phyloP scores from a whole-genome alignment of 2,797 vertebrate species.

The Anabas testudineus region DNA sequence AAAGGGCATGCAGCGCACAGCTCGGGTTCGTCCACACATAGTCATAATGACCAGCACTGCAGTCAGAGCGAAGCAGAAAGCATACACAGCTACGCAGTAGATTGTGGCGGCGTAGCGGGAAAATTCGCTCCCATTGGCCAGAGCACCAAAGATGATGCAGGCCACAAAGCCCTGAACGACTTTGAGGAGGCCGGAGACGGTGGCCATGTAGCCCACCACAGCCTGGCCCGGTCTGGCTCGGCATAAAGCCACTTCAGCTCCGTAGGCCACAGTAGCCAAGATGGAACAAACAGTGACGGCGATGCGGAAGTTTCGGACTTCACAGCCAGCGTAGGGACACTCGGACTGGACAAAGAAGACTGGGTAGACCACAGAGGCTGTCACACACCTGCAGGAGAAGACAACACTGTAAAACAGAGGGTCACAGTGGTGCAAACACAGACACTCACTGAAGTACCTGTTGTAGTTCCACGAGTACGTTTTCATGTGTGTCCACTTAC shows the following conservation, averaged over 20 bases:
- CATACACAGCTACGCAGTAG: conserved; percentile 92
- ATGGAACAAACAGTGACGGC: conserved; percentile 90
- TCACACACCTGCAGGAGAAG: conserved; percentile 76
- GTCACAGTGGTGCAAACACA: neutral
- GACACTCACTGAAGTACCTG: neutral
- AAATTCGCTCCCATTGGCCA: conserved; percentile 88
- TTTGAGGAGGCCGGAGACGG: conserved; percentile 91
- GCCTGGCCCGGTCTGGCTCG: conserved; percentile 87
- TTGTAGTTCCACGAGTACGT: neutral
- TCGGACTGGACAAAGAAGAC: conserved; percentile 87
- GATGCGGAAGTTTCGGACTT: conserved; percentile 89
- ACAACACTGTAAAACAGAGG: neutral
- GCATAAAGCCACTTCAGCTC: conserved; percentile 87
- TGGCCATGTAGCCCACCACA: conserved; percentile 93
- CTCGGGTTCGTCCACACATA: conserved; percentile 84
- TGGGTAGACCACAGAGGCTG: conserved; percentile 90
- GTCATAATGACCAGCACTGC: conserved; percentile 87
- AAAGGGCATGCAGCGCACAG: conserved; percentile 86
- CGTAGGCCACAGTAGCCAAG: conserved; percentile 85
- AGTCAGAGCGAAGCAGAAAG: conserved; percentile 87
- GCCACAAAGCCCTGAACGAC: conserved; percentile 93
- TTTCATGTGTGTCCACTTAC: neutral
- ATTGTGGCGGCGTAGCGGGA: conserved; percentile 84
- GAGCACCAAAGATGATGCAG: conserved; percentile 91
- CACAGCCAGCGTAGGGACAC: conserved; percentile 88